Conservation (phyloP, 2,113 vertebrate species). For the Grallaria varia region DNA sequence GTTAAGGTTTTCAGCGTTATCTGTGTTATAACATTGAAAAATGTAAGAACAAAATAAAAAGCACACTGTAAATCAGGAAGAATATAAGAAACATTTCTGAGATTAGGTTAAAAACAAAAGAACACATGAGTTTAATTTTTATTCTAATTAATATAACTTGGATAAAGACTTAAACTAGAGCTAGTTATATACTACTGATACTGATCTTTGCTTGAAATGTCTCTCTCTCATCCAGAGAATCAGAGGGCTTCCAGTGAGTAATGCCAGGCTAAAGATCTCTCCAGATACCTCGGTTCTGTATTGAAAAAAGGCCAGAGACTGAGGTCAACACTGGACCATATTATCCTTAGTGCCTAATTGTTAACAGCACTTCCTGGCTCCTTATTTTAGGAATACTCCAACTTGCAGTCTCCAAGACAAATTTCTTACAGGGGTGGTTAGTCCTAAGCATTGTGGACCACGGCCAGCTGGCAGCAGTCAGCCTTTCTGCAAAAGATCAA, state of each 20-base stretch:
- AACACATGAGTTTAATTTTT: background rate
- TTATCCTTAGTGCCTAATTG: background rate
- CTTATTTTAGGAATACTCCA: background rate
- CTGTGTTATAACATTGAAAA: background rate
- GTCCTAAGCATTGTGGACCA: background rate
- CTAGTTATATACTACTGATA: background rate
- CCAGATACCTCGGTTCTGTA: background rate
- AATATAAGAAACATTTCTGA: background rate
- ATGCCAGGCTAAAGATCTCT: background rate
- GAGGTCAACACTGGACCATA: background rate
- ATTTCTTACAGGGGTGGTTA: background rate
- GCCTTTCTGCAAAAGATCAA: constrained; percentile 16
- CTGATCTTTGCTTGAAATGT: background rate
- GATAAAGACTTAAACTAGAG: background rate
- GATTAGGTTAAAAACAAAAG: background rate
- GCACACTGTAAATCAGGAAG: background rate
- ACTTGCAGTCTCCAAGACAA: constrained; percentile 30
- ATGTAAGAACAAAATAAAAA: background rate
- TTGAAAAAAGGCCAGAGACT: background rate
- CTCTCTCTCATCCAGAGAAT: background rate
- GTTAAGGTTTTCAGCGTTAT: background rate
- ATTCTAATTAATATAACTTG: background rate
- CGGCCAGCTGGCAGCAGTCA: constrained; percentile 14
- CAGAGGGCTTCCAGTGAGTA: background rate
- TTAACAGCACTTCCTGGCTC: constrained; percentile 13